Evolutionary conservation across 1,140 invertebrate species (phyloP).

Genomic region (Wiebesia pumilae): DNA sequence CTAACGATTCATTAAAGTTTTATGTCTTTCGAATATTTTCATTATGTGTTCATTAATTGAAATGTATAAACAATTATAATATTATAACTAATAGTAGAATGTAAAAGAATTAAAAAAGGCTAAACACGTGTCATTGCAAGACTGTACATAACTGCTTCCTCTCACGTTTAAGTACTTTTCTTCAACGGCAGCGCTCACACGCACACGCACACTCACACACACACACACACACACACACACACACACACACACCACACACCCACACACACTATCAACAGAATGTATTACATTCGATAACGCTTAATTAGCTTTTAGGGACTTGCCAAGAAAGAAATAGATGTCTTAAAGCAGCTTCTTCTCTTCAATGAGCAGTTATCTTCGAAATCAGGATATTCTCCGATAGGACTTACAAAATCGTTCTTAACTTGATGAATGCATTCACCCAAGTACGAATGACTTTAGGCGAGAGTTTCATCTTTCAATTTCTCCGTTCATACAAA

Average conservation of each 20-base stretch:
- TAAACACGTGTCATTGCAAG: too few relatives aligned
- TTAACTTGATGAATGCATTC: background rate
- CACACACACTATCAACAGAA: background rate
- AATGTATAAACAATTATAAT: too few relatives aligned
- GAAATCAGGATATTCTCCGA: background rate
- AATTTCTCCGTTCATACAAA: background rate
- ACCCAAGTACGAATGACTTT: background rate
- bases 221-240: too few relatives aligned
- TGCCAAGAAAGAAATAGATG: background rate
- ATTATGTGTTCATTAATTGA: too few relatives aligned
- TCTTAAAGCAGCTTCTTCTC: background rate
- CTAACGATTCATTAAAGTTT: too few relatives aligned
- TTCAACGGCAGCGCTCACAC: background rate
- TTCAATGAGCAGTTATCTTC: background rate
- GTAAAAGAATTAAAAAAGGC: too few relatives aligned
- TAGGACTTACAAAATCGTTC: background rate
- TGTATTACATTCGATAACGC: background rate
- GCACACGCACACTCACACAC: too few relatives aligned
- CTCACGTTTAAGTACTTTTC: background rate
- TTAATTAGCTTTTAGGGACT: background rate
- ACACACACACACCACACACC: too few relatives aligned
- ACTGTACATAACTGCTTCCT: background rate
- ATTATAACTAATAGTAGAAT: too few relatives aligned
- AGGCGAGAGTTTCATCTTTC: background rate
- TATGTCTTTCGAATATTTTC: too few relatives aligned